phyloP scores from a whole-genome alignment of 2,888 invertebrate genomes.

The Apodemia zela region DNA sequence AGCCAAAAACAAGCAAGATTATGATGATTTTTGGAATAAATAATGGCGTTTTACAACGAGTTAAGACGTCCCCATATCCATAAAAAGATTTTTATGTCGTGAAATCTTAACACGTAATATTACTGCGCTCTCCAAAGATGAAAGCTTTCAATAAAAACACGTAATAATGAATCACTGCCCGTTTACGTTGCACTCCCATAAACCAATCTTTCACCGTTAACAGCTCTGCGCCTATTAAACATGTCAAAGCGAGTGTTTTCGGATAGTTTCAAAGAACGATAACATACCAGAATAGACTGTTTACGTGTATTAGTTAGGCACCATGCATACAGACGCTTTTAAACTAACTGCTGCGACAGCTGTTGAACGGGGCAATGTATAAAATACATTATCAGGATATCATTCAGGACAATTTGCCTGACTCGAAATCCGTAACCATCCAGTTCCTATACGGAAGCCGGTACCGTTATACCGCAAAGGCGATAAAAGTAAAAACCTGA shows the following conservation, averaged over 20 bases:
- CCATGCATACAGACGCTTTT: not conserved
- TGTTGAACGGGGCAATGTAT: not conserved
- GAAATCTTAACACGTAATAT: constrained; percentile 5
- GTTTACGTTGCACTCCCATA: constrained; percentile 27
- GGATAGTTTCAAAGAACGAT: constrained; percentile 22
- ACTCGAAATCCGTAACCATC: too few relatives aligned
- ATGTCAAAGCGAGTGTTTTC: constrained; percentile 25
- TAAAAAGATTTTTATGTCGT: constrained; percentile 5
- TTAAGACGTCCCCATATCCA: constrained; percentile 5
- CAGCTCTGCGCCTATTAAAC: constrained; percentile 27
- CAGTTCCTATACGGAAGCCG: too few relatives aligned
- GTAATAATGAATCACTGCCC: constrained; percentile 21
- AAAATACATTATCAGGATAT: too few relatives aligned
- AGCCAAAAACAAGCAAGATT: not conserved
- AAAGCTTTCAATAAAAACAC: constrained; percentile 20
- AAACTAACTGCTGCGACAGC: not conserved
- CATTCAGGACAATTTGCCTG: too few relatives aligned
- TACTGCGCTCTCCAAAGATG: constrained; percentile 11
- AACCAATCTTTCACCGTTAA: constrained; percentile 28
- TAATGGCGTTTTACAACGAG: not conserved
- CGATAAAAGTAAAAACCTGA: too few relatives aligned
- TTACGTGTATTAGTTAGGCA: not conserved
- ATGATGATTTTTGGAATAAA: not conserved
- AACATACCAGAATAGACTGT: constrained; percentile 28
- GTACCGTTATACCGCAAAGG: too few relatives aligned